These are phyloP conservation scores for Diplogasteroides magnus DNA, from an alignment of 1,140 invertebrate genomes.

Conservation along the genomic window DNA sequence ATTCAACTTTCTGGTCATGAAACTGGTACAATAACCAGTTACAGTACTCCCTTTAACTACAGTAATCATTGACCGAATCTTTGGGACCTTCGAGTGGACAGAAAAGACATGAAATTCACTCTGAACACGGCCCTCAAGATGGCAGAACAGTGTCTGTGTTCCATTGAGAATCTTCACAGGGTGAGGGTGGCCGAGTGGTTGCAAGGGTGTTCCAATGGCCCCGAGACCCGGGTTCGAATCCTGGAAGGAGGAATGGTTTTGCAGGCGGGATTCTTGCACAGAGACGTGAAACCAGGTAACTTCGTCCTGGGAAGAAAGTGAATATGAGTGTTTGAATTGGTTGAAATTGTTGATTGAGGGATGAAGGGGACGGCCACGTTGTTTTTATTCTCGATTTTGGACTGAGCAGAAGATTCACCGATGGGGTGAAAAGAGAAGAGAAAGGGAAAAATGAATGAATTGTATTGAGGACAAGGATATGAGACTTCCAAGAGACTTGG, in stretches of 20 bases:
- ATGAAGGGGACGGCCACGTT: background rate
- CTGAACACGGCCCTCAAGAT: constrained; percentile 26
- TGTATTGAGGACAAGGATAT: background rate
- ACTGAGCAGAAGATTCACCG: background rate
- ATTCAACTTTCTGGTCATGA: background rate
- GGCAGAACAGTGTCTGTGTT: constrained; percentile 24
- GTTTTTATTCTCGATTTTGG: background rate
- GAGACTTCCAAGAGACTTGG: background rate
- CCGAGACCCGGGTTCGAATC: no score
- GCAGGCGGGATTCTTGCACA: background rate
- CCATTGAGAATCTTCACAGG: constrained; percentile 29
- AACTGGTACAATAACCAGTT: background rate
- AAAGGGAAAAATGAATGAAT: background rate
- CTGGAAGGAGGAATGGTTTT: background rate
- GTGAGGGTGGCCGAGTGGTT: no score
- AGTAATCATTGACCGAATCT: constrained; percentile 22
- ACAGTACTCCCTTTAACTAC: background rate
- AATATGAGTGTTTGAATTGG: no score
- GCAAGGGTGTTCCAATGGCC: no score
- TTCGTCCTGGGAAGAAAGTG: background rate
- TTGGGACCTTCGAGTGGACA: constrained; percentile 32
- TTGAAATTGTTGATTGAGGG: no score
- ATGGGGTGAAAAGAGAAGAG: no score
- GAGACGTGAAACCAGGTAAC: background rate
- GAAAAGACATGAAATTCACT: constrained; percentile 18